phyloP scores from a whole-genome alignment of 64 coral and sea anemone genomes.

The Porites lutea region DNA sequence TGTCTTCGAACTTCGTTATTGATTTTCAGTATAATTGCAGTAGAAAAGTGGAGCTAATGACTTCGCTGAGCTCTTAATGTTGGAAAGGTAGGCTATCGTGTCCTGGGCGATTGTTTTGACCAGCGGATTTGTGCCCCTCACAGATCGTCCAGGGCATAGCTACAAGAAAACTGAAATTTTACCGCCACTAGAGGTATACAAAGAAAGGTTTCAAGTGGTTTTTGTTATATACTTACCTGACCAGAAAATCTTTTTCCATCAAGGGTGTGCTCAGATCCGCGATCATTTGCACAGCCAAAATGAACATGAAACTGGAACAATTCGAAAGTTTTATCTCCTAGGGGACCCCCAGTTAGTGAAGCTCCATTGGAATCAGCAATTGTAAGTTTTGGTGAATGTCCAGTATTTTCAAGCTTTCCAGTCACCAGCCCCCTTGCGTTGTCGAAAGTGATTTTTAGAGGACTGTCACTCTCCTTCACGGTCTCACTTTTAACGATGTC shows the following conservation, averaged over 20 bases:
- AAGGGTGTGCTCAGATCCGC: constrained; percentile 11
- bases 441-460: constrained; percentile 15
- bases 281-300: constrained; percentile 22
- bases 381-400: neutral
- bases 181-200: no score
- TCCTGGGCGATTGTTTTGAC: no score
- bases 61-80: no score
- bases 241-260: neutral
- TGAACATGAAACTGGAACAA: constrained; percentile 40
- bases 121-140: no score
- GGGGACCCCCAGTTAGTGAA: neutral
- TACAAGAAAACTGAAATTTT: no score
- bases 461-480: no score
- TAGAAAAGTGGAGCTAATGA: no score
- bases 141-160: no score
- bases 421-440: constrained; percentile 5
- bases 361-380: neutral
- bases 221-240: neutral
- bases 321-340: neutral
- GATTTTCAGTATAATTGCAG: no score
- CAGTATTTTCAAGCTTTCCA: constrained; percentile 5
- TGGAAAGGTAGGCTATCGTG: no score
- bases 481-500: neutral
- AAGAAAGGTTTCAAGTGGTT: no score
- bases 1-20: no score